Evolutionary conservation across 1,140 invertebrate species (phyloP).

Genomic region (Saccostrea cuccullata): DNA sequence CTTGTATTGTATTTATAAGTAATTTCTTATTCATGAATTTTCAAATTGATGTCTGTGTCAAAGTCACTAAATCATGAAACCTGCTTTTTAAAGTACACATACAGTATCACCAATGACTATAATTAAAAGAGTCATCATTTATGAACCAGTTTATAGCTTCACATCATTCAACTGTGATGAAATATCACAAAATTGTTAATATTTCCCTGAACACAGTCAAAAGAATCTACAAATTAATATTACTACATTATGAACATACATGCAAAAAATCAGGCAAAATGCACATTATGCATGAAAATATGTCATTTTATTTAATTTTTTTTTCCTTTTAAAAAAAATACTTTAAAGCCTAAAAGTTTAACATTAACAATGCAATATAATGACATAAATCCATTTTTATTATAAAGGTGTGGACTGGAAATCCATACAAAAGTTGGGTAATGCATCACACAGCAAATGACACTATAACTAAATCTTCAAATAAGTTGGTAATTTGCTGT

Average conservation of each 20-base stretch:
- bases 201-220: neutral
- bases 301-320: neutral
- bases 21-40: too few relatives aligned
- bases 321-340: neutral
- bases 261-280: conserved; percentile 35
- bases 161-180: too few relatives aligned
- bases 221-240: neutral
- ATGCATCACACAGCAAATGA: conserved; percentile 32
- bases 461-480: conserved; percentile 4
- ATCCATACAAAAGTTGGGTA: conserved; percentile 15
- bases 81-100: too few relatives aligned
- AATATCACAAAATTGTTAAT: neutral
- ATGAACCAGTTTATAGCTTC: too few relatives aligned
- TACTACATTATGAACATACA: conserved; percentile 22
- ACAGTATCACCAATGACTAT: too few relatives aligned
- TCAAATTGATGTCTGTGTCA: too few relatives aligned
- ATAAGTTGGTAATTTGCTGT: conserved; percentile 4
- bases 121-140: too few relatives aligned
- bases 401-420: conserved; percentile 4
- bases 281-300: conserved; percentile 10
- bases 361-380: neutral
- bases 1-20: too few relatives aligned
- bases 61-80: too few relatives aligned
- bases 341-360: neutral
- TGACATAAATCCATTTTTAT: neutral